Conservation (phyloP, 2,888 invertebrate genomes). For the Apamea crenata region DNA sequence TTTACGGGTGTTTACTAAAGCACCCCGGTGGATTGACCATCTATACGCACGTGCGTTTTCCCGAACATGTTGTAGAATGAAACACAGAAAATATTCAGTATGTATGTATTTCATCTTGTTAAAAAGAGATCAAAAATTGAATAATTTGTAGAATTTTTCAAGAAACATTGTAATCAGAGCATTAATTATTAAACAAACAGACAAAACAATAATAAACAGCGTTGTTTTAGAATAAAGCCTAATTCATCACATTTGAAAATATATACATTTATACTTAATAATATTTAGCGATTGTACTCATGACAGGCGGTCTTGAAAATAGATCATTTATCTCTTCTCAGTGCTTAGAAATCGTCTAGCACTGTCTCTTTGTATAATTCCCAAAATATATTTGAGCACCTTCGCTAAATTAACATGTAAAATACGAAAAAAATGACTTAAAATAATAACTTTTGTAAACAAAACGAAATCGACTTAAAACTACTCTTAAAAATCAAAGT, state of each 20-base stretch:
- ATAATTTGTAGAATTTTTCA: conserved; percentile 26
- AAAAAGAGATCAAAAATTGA: conserved; percentile 56
- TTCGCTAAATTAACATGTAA: conserved; percentile 9
- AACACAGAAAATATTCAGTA: conserved; percentile 38
- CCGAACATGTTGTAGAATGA: background rate
- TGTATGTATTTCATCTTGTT: conserved; percentile 46
- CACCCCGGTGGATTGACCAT: no score
- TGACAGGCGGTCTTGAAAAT: conserved; percentile 1
- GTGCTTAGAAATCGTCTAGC: background rate
- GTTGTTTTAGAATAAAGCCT: conserved; percentile 29
- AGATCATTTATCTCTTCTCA: conserved; percentile 9
- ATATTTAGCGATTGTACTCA: conserved; percentile 21
- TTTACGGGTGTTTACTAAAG: no score
- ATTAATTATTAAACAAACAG: conserved; percentile 2
- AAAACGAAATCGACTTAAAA: conserved; percentile 38
- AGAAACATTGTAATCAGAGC: conserved; percentile 23
- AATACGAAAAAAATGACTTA: background rate
- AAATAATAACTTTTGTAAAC: conserved; percentile 23
- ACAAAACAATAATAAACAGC: background rate
- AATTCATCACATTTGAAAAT: conserved; percentile 41
- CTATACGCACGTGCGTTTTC: background rate
- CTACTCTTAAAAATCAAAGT: conserved; percentile 37
- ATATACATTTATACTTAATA: conserved; percentile 20
- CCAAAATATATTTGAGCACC: conserved; percentile 1
- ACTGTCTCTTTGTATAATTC: conserved; percentile 10